Percentiles rank a stretch among this genome's conserved stretches.
Evolutionary conservation across 2,888 invertebrate species (phyloP).

Genomic region (Drosophila recens): DNA sequence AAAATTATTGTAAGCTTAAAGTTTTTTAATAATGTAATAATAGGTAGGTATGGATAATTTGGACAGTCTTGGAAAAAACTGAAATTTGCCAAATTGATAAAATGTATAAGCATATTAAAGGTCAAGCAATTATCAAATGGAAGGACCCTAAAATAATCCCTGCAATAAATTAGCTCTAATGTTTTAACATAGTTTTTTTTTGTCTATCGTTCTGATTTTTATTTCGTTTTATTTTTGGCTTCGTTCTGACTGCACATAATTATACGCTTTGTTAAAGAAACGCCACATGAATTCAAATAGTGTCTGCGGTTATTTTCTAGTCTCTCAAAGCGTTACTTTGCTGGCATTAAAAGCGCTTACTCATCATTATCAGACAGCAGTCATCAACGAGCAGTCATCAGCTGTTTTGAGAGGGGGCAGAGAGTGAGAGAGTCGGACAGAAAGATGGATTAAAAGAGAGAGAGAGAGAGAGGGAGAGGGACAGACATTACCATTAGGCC

Average conservation of each 20-base stretch:
- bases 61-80: no score
- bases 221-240: not conserved
- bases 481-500: constrained; percentile 65
- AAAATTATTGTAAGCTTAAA: no score
- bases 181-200: not conserved
- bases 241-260: constrained; percentile 37
- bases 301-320: constrained; percentile 35
- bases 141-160: not conserved
- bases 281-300: constrained; percentile 45
- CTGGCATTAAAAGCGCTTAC: constrained; percentile 66
- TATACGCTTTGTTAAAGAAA: constrained; percentile 39
- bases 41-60: no score
- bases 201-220: not conserved
- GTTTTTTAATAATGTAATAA: no score
- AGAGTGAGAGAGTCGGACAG: not conserved
- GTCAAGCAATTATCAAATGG: no score
- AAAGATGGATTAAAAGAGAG: constrained; percentile 6
- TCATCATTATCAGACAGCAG: constrained; percentile 70
- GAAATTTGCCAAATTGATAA: no score
- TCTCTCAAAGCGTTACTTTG: constrained; percentile 44
- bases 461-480: constrained; percentile 27
- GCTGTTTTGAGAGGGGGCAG: constrained; percentile 56
- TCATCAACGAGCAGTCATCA: constrained; percentile 55
- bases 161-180: not conserved
- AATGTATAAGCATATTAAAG: no score